phyloP scores from a whole-genome alignment of 2,797 vertebrate genomes.

The Tolypeutes matacus region DNA sequence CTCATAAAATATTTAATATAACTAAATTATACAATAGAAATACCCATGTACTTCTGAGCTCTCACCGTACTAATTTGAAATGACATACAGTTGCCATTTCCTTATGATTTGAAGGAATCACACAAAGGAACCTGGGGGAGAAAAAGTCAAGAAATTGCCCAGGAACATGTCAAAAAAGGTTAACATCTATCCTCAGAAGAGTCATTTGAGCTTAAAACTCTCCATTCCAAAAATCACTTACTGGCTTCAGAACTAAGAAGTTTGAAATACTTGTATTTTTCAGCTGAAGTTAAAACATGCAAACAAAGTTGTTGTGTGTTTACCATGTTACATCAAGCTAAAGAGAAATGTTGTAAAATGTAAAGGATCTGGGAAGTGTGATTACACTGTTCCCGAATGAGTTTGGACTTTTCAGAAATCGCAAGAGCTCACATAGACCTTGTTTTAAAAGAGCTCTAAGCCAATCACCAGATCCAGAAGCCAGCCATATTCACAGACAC shows the following conservation, averaged over 20 bases:
- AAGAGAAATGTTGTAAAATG: not conserved
- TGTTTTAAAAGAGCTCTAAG: not conserved
- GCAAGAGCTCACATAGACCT: not conserved
- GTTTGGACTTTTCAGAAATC: constrained; percentile 46
- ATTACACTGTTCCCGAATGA: not conserved
- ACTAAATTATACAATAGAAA: constrained; percentile 83
- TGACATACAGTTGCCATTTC: constrained; percentile 74
- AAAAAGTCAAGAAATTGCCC: constrained; percentile 25
- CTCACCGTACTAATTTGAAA: constrained; percentile 72
- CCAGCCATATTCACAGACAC: not conserved
- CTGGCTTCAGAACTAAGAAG: not conserved
- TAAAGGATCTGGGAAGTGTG: not conserved
- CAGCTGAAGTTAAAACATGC: constrained; percentile 13
- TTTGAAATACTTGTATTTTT: constrained; percentile 47
- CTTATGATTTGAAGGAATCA: constrained; percentile 60
- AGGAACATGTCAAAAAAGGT: constrained; percentile 12
- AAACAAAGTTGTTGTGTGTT: constrained; percentile 2
- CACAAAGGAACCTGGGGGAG: constrained; percentile 57
- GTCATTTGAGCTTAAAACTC: constrained; percentile 34
- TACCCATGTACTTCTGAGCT: constrained; percentile 56
- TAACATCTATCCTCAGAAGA: not conserved
- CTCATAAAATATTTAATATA: constrained; percentile 85
- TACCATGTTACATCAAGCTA: not conserved
- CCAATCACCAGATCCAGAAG: not conserved
- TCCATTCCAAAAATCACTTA: constrained; percentile 51